phyloP scores from a whole-genome alignment of 2,113 vertebrate genomes.

The Chunga burmeisteri region DNA sequence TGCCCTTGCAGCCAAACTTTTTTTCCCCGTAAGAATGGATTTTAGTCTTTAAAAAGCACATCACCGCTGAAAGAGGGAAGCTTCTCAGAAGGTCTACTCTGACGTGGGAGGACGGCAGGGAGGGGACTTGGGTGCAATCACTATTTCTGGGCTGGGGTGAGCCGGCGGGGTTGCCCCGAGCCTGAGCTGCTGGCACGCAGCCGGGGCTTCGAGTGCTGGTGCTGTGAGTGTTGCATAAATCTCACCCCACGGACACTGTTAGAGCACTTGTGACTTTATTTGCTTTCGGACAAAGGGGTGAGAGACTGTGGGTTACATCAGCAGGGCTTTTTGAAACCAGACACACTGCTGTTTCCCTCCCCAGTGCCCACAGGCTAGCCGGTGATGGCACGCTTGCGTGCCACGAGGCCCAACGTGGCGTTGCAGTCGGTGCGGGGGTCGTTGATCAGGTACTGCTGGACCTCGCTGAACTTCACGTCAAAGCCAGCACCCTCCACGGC shows the following conservation, averaged over 20 bases:
- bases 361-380: fast-evolving
- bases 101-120: background rate
- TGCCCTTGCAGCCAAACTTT: background rate
- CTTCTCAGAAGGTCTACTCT: background rate
- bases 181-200: background rate
- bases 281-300: background rate
- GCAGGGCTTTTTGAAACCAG: background rate
- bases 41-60: background rate
- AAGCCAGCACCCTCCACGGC: conserved; percentile 40
- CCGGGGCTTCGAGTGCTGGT: background rate
- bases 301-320: background rate
- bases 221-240: background rate
- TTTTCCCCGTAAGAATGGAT: background rate
- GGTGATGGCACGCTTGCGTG: fast-evolving
- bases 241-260: fast-evolving
- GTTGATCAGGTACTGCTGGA: background rate
- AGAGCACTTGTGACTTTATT: fast-evolving
- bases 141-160: background rate
- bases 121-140: too few species aligned
- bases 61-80: background rate
- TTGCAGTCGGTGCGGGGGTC: fast-evolving
- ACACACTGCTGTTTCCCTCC: fast-evolving
- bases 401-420: background rate
- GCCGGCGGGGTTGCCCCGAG: fast-evolving
- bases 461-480: background rate